phyloP scores from a whole-genome alignment of 2,888 invertebrate genomes.

The Lottia scabra region DNA sequence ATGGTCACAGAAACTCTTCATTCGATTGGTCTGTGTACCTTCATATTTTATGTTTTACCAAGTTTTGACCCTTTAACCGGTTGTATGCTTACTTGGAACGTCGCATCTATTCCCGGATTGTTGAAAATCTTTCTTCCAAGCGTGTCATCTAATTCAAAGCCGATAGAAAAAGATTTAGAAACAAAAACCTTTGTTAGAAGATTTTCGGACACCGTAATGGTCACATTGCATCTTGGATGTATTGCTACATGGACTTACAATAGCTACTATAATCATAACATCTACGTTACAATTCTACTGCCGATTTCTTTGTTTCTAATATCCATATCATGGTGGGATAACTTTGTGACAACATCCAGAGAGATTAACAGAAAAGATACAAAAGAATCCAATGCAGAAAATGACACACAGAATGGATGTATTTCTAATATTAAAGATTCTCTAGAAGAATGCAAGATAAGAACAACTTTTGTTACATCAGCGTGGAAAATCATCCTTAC shows the following conservation, averaged over 20 bases:
- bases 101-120: constrained; percentile 17
- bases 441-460: constrained; percentile 37
- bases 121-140: constrained; percentile 9
- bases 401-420: background rate
- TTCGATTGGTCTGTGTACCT: constrained; percentile 2
- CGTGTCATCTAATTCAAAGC: background rate
- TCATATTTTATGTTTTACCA: constrained; percentile 9
- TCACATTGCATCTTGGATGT: constrained; percentile 10
- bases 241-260: constrained; percentile 10
- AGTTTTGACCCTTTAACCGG: constrained; percentile 2
- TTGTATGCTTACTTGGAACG: background rate
- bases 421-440: constrained; percentile 29
- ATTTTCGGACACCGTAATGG: constrained; percentile 21
- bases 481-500: constrained; percentile 16
- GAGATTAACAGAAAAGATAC: background rate
- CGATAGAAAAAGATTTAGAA: constrained; percentile 6
- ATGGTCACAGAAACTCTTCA: constrained; percentile 13
- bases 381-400: background rate
- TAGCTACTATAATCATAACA: background rate
- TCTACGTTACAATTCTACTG: background rate
- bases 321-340: constrained; percentile 19
- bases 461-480: constrained; percentile 30
- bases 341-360: constrained; percentile 14
- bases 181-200: constrained; percentile 23
- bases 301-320: constrained; percentile 11